phyloP scores from a whole-genome alignment of 2,113 vertebrate genomes.

The Pomatostomus ruficeps region DNA sequence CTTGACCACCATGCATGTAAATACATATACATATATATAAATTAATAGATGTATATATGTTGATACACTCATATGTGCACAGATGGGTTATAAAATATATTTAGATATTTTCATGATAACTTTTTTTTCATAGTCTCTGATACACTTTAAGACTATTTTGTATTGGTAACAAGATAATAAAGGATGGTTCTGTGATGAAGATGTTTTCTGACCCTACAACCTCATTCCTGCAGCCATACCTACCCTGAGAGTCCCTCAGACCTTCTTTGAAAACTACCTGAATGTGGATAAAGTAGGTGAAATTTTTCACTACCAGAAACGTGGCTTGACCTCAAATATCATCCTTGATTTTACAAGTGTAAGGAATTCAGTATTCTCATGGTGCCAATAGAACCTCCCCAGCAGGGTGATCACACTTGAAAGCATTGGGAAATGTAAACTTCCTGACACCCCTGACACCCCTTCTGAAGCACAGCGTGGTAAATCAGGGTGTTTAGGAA shows the following conservation, averaged over 20 bases:
- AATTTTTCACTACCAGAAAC: neutral
- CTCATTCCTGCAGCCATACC: neutral
- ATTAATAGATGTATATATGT: no score
- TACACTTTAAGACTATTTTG: neutral
- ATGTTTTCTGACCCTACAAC: neutral
- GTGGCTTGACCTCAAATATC: neutral
- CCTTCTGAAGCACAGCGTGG: neutral
- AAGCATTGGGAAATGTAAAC: neutral
- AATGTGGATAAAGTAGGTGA: neutral
- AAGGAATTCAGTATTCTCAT: neutral
- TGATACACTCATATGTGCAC: neutral
- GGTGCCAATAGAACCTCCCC: neutral
- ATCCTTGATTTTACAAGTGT: neutral
- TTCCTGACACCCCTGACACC: neutral
- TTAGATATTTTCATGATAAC: neutral
- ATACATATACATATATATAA: no score
- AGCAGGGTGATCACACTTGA: neutral
- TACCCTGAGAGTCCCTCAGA: neutral
- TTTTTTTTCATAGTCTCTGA: neutral
- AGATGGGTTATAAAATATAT: neutral
- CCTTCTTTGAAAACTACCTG: neutral
- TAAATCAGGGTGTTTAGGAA: neutral
- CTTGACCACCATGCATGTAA: neutral
- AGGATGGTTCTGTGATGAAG: neutral
- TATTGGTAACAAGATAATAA: neutral